Evolutionary conservation across 2,797 vertebrate genomes (phyloP).

Genomic region (Dendrocincla tyrannina): DNA sequence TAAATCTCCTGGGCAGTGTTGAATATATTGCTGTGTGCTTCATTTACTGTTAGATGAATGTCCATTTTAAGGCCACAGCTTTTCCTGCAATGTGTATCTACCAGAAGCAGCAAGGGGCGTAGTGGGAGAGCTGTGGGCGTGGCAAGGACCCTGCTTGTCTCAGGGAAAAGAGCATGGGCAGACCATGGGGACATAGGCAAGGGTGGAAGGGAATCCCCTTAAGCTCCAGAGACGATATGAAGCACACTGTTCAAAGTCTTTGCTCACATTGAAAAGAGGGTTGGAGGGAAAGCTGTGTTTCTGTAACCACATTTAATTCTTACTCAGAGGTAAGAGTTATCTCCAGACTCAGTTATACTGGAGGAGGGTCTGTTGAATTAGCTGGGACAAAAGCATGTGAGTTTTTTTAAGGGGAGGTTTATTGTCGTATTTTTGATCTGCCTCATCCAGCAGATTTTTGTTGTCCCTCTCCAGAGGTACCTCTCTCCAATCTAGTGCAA

Average conservation of each 20-base stretch:
- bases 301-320: not conserved
- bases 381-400: not conserved
- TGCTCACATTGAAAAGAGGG: not conserved
- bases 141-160: not conserved
- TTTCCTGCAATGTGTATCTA: not conserved
- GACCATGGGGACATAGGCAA: not conserved
- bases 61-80: not conserved
- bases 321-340: not conserved
- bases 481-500: not conserved
- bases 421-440: not conserved
- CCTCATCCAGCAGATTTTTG: not conserved
- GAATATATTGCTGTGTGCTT: not conserved
- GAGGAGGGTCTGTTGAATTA: not conserved
- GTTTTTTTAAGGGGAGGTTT: not conserved
- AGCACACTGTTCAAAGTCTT: rapidly evolving
- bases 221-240: not conserved
- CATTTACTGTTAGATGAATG: not conserved
- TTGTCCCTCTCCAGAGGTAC: not conserved
- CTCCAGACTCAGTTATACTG: not conserved
- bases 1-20: not conserved
- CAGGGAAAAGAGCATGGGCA: not conserved
- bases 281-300: not conserved
- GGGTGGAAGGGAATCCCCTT: not conserved
- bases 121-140: rapidly evolving
- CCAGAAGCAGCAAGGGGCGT: rapidly evolving